These are phyloP conservation scores for Rhabdornis inornatus DNA, from an alignment of 2,113 vertebrate species.

Conservation along the genomic window DNA sequence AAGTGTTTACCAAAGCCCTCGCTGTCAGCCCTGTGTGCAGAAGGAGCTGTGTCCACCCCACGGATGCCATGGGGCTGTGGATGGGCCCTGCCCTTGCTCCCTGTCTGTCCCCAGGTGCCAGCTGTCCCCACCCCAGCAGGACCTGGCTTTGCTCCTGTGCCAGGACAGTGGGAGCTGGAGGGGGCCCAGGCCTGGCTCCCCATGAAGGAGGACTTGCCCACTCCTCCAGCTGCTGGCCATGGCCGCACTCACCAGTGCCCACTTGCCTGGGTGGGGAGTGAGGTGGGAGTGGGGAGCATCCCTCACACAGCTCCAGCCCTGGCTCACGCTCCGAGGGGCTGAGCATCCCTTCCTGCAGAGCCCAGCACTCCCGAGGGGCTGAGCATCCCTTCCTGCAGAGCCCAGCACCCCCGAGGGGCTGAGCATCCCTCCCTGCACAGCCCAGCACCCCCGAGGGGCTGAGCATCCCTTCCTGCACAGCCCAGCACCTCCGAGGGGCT, in stretches of 20 bases:
- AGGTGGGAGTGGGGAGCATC: neutral
- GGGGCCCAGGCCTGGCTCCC: neutral
- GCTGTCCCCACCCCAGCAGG: neutral
- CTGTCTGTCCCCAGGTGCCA: fast-evolving
- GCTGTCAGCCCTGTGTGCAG: neutral
- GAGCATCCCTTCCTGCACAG: too few species aligned
- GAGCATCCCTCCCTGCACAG: too few species aligned
- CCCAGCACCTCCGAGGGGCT: too few species aligned
- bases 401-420: neutral
- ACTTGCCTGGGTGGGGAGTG: fast-evolving
- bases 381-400: too few species aligned
- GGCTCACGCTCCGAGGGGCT: fast-evolving
- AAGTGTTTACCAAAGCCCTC: neutral
- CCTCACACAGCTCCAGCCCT: fast-evolving
- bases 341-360: neutral
- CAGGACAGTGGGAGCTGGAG: neutral
- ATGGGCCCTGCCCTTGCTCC: neutral
- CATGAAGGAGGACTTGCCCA: fast-evolving
- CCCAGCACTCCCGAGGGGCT: too few species aligned
- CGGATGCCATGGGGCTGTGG: fast-evolving
- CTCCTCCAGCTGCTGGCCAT: neutral
- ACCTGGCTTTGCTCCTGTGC: neutral
- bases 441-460: too few species aligned
- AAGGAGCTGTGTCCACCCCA: neutral
- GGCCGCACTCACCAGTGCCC: neutral